Evolutionary conservation across 2,888 invertebrate species (phyloP).

Genomic region (Prionchulus punctatus): DNA sequence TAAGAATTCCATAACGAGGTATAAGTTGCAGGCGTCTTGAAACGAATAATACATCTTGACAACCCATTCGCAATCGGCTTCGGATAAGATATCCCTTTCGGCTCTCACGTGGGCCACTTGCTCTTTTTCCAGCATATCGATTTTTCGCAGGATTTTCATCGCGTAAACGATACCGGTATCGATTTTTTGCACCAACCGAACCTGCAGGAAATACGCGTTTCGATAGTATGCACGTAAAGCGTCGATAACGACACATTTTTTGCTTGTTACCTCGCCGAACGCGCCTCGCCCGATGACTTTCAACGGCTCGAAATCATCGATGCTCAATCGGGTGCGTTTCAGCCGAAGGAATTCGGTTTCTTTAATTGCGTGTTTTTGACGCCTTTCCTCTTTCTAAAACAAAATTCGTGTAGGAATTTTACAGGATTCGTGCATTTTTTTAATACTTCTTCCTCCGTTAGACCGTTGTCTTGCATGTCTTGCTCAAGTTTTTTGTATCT

Average conservation of each 20-base stretch:
- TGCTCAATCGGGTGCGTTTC: slow-evolving; percentile 82
- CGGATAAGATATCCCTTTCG: slow-evolving; percentile 90
- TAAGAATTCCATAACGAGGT: slow-evolving; percentile 98
- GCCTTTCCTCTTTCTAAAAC: slow-evolving; percentile 53
- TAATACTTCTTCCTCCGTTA: slow-evolving; percentile 63
- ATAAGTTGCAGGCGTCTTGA: slow-evolving; percentile 91
- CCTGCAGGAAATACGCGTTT: slow-evolving; percentile 38
- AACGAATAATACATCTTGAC: slow-evolving; percentile 99
- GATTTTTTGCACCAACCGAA: slow-evolving; percentile 93
- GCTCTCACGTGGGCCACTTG: slow-evolving; percentile 60
- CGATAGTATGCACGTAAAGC: not conserved
- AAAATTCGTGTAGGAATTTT: slow-evolving; percentile 13
- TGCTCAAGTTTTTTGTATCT: slow-evolving; percentile 64
- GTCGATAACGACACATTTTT: too few relatives aligned
- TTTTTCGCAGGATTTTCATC: slow-evolving; percentile 97
- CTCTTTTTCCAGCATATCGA: slow-evolving; percentile 98
- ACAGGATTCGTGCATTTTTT: not conserved
- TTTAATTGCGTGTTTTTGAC: slow-evolving; percentile 87
- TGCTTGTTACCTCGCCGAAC: slow-evolving; percentile 43
- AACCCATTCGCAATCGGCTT: slow-evolving; percentile 99
- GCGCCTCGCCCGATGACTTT: slow-evolving; percentile 56
- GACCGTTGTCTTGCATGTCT: slow-evolving; percentile 81
- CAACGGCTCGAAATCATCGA: slow-evolving; percentile 93
- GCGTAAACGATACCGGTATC: slow-evolving; percentile 99
- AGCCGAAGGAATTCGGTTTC: slow-evolving; percentile 94